Percentiles rank a stretch among this genome's conserved stretches.
phyloP scores from a whole-genome alignment of 2,113 vertebrate species.

The Alligator mississippiensis region DNA sequence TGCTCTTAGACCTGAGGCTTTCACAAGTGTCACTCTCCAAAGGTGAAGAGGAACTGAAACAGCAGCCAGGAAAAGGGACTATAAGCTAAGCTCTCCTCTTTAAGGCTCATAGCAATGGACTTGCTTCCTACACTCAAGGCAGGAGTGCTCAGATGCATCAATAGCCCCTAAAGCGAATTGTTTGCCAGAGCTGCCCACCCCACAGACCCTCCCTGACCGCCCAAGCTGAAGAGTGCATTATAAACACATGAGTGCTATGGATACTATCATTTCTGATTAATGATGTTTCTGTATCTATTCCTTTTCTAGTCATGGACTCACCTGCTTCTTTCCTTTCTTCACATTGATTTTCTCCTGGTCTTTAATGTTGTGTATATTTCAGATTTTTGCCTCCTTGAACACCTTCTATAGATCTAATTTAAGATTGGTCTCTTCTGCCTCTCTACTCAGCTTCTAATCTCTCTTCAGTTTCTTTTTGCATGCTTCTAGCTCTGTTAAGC shows the following conservation, averaged over 20 bases:
- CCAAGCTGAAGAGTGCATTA: not conserved
- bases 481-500: not conserved
- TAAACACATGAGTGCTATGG: not conserved
- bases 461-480: rapidly evolving
- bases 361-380: not conserved
- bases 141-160: no score
- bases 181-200: no score
- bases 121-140: no score
- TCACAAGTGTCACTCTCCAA: no score
- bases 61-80: no score
- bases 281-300: not conserved
- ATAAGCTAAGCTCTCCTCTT: no score
- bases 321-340: not conserved
- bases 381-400: not conserved
- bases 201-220: not conserved
- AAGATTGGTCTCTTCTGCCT: not conserved
- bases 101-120: no score
- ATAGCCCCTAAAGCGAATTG: no score
- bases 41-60: no score
- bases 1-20: no score
- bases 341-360: not conserved
- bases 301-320: not conserved
- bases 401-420: not conserved
- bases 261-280: not conserved
- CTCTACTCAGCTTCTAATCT: rapidly evolving